These are phyloP conservation scores for Nothoprocta perdicaria DNA, from an alignment of 2,113 vertebrate species.

Conservation along the genomic window DNA sequence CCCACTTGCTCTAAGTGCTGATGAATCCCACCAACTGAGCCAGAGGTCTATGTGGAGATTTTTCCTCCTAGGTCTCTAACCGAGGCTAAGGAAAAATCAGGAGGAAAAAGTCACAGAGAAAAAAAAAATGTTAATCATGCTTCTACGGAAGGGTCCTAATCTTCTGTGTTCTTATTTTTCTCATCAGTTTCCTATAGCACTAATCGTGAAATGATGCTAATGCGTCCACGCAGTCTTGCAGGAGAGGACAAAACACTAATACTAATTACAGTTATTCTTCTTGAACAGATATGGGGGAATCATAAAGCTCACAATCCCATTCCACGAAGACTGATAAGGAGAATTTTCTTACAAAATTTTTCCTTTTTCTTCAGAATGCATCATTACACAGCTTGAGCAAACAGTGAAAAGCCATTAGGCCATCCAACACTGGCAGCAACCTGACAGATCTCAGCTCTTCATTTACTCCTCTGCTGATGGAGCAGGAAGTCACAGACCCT, in stretches of 20 bases:
- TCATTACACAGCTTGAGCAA: neutral
- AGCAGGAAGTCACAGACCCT: neutral
- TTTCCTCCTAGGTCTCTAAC: constrained; percentile 3
- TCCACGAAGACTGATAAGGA: neutral
- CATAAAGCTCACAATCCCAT: neutral
- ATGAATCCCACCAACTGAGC: neutral
- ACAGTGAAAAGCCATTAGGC: neutral
- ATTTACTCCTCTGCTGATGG: neutral
- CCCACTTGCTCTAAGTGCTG: neutral
- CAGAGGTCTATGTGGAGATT: neutral
- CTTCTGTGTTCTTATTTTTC: neutral
- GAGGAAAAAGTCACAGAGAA: neutral
- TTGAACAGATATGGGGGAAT: neutral
- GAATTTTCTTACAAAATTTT: neutral
- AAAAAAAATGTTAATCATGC: neutral
- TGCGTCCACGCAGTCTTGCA: neutral
- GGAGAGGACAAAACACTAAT: neutral
- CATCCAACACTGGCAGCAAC: neutral
- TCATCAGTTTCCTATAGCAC: neutral
- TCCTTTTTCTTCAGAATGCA: neutral
- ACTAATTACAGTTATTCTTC: neutral
- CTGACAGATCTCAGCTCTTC: neutral
- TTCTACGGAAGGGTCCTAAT: neutral
- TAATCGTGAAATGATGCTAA: neutral
- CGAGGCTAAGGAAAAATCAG: neutral